Base-by-base conservation (phyloP, 92 coral and sea anemone species). In the Ricordea florida region DNA sequence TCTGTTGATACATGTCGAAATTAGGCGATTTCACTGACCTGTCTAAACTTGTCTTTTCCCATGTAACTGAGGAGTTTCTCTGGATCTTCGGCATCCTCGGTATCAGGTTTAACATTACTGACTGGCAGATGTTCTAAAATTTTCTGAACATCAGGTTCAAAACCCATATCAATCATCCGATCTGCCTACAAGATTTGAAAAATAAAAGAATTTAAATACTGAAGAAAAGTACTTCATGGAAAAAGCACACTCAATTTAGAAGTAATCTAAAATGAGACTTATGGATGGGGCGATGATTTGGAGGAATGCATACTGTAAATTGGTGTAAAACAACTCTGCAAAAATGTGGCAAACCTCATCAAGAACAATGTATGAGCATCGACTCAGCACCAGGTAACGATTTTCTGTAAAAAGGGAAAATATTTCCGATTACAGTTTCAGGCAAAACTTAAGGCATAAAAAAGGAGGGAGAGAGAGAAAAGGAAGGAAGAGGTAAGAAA, bases 121-220 rank as follows among this genome's bases (percentile, higher is more conserved):
- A 96, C 97, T 3, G 99, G 99, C 43, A 96, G 93, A 74, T 96
- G 90, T 29, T 96, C 99, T 40, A 96, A 85, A 79, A 96, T 96
- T 71, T 90, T 96, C 66, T 96, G 99, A 25, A 96, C 97, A 28
- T 96, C 99, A 0, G 99, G 99, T 76, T 96, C 99, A 69, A 96
- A 96, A 62, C 99, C 99, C 99, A 96, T 96, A 84, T 96, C 99
- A 57, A 96, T 96, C 99, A 96, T 96, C 67, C 99, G 99, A 89
- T 96, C 99, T 52, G 99, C 99, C 99, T 96, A 45, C 23, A 27
- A 17, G n/a, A n/a, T n/a, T n/a, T n/a, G n/a, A n/a, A n/a, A n/a
- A n/a, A n/a, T n/a, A n/a, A n/a, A n/a, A n/a, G n/a, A n/a, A n/a
- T n/a, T n/a, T n/a, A n/a, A n/a, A n/a, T n/a, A n/a, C n/a, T n/a